phyloP scores from a whole-genome alignment of 2,888 invertebrate species.

The Drosophila putrida region DNA sequence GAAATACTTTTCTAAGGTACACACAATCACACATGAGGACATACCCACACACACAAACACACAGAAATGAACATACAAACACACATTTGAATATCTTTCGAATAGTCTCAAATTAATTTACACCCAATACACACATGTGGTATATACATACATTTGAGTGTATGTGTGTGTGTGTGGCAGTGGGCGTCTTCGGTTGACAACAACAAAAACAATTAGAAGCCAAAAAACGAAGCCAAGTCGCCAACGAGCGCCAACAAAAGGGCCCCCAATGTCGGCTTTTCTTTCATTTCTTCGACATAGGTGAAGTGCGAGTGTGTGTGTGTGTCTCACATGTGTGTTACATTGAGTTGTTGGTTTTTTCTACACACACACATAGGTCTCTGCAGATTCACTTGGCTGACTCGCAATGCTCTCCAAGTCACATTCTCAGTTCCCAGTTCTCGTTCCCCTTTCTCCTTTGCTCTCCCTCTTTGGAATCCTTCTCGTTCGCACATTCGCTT shows the following conservation, averaged over 20 bases:
- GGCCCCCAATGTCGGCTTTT: slow-evolving; percentile 57
- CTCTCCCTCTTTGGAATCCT: background rate
- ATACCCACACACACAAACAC: slow-evolving; percentile 12
- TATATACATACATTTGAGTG: background rate
- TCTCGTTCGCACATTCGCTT: slow-evolving; percentile 43
- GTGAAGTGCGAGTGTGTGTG: slow-evolving; percentile 11
- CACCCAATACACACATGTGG: slow-evolving; percentile 62
- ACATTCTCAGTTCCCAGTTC: slow-evolving; percentile 3
- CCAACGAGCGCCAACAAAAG: slow-evolving; percentile 64
- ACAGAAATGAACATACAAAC: background rate
- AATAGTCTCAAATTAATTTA: slow-evolving; percentile 76
- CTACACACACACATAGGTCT: slow-evolving; percentile 21
- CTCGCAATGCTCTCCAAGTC: slow-evolving; percentile 45
- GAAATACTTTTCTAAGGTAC: slow-evolving; percentile 70
- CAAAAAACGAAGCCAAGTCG: slow-evolving; percentile 70
- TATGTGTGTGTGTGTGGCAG: slow-evolving; percentile 9
- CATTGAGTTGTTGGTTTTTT: slow-evolving; percentile 35
- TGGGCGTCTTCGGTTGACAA: slow-evolving; percentile 63
- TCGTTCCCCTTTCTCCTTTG: no score
- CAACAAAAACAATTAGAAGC: slow-evolving; percentile 70
- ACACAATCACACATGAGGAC: slow-evolving; percentile 11
- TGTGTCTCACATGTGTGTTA: slow-evolving; percentile 37
- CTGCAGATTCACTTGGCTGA: slow-evolving; percentile 59
- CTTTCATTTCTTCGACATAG: slow-evolving; percentile 27
- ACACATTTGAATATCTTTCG: slow-evolving; percentile 70